Conservation (phyloP, 1,140 invertebrate genomes). For the Diabrotica virgifera region DNA sequence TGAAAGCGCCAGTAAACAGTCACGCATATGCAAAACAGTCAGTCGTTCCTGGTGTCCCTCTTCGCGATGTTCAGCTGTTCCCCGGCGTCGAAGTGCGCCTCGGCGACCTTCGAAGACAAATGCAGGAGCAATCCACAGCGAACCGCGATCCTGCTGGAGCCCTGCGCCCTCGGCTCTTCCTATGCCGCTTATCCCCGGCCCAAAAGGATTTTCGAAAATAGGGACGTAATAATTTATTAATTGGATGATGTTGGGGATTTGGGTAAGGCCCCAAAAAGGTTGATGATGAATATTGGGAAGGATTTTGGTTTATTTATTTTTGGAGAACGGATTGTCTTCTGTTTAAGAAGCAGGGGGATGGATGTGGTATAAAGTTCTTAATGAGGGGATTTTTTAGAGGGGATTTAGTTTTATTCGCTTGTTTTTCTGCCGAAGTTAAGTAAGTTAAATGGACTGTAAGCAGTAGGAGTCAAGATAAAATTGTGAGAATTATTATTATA, state of each 20-base stretch:
- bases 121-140: conserved; percentile 7
- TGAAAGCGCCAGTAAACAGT: neutral
- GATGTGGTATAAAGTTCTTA: too few relatives aligned
- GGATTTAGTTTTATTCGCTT: too few relatives aligned
- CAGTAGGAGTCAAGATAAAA: too few relatives aligned
- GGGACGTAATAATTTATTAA: conserved; percentile 13
- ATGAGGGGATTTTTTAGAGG: too few relatives aligned
- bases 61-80: too few relatives aligned
- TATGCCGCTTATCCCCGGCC: neutral
- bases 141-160: neutral
- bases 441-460: too few relatives aligned
- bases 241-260: conserved; percentile 9
- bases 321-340: neutral
- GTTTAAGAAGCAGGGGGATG: neutral
- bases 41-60: neutral
- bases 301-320: neutral
- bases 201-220: conserved; percentile 17
- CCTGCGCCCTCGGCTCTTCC: neutral
- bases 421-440: too few relatives aligned
- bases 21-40: conserved; percentile 1
- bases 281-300: conserved; percentile 6
- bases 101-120: conserved; percentile 4
- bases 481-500: too few relatives aligned
- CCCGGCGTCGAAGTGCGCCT: neutral
- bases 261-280: conserved; percentile 3